Evolutionary conservation across 2,888 invertebrate genomes (phyloP), one percentile per base, ranked within the genome.

Genomic region (Apodemia mormo): DNA sequence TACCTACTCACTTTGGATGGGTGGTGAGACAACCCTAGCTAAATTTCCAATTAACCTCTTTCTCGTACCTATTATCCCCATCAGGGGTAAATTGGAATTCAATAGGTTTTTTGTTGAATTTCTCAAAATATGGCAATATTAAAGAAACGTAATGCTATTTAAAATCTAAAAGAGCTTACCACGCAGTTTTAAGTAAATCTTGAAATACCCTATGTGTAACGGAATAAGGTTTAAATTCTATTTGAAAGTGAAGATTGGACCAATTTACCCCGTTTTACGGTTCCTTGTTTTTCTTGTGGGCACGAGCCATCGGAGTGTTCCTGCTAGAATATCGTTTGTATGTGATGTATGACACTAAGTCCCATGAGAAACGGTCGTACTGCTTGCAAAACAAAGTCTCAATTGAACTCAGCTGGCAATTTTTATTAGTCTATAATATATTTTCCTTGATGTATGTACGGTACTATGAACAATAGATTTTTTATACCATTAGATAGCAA

Each of bases 11-110:
- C n/a, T 54, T 54, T 54, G n/a, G n/a, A n/a, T n/a, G n/a, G n/a
- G n/a, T n/a, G n/a, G n/a, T n/a, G 65, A 12, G 66, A 61, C 68
- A 68, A 40, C 71, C 71, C 66, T 68, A 66, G 66, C 14, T 22
- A 68, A 68, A 71, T 43, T 71, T 71, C 66, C 68, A 45, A 68
- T 68, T 71, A 71, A 71, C 71, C 71, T 49, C 68, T 68, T 66
- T 61, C 66, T 66, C 45, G 61, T 14, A 68, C 68, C 66, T 71
- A 71, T 70, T 70, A 70, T 70, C 67, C 40, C 54, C 54, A n/a
- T n/a, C 54, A 3, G 70, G 68, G 70, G 71, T 68, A 66, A 71
- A 68, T 58, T 68, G 68, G 71, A 66, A 71, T 68, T 30, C 71
- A 66, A 66, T 52, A 58, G 66, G 45, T 22, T 66, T 71, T 71